Conservation (phyloP, 2,888 invertebrate genomes). For the Siphlonurus alternatus region DNA sequence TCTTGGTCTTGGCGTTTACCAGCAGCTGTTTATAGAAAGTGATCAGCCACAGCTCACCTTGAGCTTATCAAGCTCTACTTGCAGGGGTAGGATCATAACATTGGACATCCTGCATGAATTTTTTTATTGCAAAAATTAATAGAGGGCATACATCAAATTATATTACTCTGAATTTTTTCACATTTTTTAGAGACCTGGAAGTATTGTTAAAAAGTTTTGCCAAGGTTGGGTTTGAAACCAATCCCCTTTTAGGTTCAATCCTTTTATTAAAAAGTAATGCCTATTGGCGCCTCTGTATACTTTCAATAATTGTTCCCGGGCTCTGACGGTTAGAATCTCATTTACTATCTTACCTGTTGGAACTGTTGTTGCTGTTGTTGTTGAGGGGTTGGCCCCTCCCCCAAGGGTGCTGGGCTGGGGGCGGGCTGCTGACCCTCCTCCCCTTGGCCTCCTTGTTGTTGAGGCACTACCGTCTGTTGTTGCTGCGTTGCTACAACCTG, state of each 20-base stretch:
- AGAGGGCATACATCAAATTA: no score
- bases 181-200: no score
- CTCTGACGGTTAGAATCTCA: no score
- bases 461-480: conserved; percentile 30
- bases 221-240: no score
- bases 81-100: not conserved
- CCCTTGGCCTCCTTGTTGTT: conserved; percentile 35
- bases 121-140: no score
- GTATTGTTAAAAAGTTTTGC: no score
- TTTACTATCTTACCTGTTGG: not conserved
- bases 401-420: conserved; percentile 38
- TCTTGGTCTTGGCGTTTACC: conserved; percentile 82
- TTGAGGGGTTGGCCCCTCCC: conserved; percentile 23
- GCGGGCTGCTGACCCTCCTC: conserved; percentile 41
- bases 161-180: no score
- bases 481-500: conserved; percentile 3
- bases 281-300: no score
- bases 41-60: not conserved
- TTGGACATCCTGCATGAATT: no score
- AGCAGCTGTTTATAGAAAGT: conserved; percentile 20
- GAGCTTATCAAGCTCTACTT: not conserved
- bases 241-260: no score
- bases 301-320: no score
- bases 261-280: no score
- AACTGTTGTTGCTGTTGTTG: conserved; percentile 11